phyloP scores from a whole-genome alignment of 2,113 vertebrate species.

The Chlorodrepanis virens region DNA sequence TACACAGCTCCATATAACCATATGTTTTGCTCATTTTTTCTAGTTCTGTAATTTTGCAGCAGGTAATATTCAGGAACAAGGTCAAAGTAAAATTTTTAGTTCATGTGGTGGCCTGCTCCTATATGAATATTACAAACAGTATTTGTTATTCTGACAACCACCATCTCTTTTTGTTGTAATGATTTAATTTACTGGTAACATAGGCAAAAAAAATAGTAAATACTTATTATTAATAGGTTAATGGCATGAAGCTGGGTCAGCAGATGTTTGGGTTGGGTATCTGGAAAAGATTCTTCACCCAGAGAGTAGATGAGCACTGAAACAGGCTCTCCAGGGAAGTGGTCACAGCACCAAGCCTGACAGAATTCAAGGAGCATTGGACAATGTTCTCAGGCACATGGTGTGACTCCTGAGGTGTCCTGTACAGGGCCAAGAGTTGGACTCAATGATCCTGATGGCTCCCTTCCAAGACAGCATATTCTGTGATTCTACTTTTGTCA shows the following conservation, averaged over 20 bases:
- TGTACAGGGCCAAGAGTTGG: not conserved
- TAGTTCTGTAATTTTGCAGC: not conserved
- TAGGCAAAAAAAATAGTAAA: not conserved
- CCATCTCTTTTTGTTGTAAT: not conserved
- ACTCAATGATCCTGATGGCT: not conserved
- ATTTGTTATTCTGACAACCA: not conserved
- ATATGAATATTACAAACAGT: not conserved
- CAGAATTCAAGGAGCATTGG: rapidly evolving
- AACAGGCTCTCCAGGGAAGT: not conserved
- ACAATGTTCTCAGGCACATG: not conserved
- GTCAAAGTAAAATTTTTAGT: not conserved
- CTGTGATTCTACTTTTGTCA: not conserved
- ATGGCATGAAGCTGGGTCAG: not conserved
- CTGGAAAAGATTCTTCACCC: not conserved
- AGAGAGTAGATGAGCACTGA: rapidly evolving
- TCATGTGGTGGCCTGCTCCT: not conserved
- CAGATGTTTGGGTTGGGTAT: not conserved
- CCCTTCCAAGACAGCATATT: not conserved
- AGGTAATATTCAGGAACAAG: not conserved
- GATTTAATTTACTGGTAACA: not conserved
- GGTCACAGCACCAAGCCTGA: not conserved
- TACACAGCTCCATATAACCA: not conserved
- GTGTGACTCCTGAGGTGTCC: not conserved
- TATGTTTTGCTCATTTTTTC: not conserved
- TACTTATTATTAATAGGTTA: not conserved